Conservation (phyloP, 2,888 invertebrate species). For the Coecobrya sp. region DNA sequence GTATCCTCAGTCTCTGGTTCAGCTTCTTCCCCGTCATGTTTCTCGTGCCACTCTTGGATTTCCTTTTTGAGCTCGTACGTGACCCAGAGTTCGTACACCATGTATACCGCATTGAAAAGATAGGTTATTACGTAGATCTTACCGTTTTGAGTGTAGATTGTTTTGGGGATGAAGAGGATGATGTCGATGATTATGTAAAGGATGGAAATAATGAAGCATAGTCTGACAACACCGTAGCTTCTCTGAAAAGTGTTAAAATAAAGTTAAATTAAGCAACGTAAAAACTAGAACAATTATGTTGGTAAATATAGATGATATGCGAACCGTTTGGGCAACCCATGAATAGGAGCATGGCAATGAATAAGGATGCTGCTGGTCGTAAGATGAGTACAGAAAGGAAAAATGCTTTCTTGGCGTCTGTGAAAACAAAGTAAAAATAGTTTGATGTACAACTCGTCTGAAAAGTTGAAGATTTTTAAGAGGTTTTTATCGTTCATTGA, state of each 20-base stretch:
- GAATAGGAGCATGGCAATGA: slow-evolving; percentile 82
- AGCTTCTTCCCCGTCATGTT: slow-evolving; percentile 66
- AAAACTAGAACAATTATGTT: background rate
- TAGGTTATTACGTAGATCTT: slow-evolving; percentile 81
- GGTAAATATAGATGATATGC: too few species aligned
- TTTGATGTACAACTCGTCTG: background rate
- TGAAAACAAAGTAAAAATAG: background rate
- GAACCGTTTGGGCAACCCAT: slow-evolving; percentile 83
- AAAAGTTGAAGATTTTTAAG: background rate
- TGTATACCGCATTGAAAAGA: slow-evolving; percentile 83
- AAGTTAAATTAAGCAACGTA: background rate
- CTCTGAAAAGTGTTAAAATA: slow-evolving; percentile 72
- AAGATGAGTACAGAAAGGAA: slow-evolving; percentile 80
- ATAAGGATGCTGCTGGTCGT: slow-evolving; percentile 77
- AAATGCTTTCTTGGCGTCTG: slow-evolving; percentile 82
- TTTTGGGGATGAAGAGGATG: slow-evolving; percentile 83
- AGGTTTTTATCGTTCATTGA: background rate
- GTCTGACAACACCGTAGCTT: slow-evolving; percentile 75
- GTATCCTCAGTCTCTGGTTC: slow-evolving; percentile 84
- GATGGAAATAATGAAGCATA: slow-evolving; percentile 83
- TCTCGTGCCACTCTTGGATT: slow-evolving; percentile 68
- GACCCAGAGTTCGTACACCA: slow-evolving; percentile 82
- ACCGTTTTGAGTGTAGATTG: slow-evolving; percentile 83
- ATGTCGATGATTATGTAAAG: slow-evolving; percentile 83
- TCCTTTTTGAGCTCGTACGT: slow-evolving; percentile 79